phyloP scores from a whole-genome alignment of 2,113 vertebrate genomes.

The Pelmatolapia mariae region DNA sequence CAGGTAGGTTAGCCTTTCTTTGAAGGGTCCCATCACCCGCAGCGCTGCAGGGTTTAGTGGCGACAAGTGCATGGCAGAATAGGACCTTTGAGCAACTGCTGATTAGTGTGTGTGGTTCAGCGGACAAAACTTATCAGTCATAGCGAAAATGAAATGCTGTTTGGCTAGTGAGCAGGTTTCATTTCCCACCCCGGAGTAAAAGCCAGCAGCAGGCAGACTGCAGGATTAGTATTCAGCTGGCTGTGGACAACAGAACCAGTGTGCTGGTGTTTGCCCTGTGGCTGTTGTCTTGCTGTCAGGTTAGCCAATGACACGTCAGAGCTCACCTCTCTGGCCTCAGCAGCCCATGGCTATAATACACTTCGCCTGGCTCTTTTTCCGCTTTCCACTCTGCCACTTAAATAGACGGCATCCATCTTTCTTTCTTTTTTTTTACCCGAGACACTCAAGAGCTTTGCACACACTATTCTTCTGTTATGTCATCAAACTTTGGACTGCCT shows the following conservation, averaged over 20 bases:
- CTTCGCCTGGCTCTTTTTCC: neutral
- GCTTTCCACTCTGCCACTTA: neutral
- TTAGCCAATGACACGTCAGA: conserved; percentile 29
- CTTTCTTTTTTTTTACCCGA: neutral
- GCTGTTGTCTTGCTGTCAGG: conserved; percentile 53
- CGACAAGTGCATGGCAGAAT: neutral
- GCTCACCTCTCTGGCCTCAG: conserved; percentile 22
- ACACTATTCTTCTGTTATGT: too few species aligned
- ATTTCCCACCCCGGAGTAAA: conserved; percentile 4
- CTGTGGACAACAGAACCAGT: conserved; percentile 12
- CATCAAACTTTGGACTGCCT: neutral
- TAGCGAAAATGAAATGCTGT: conserved; percentile 1
- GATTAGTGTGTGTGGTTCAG: neutral
- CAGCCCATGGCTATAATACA: neutral
- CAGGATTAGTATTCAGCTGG: conserved; percentile 49
- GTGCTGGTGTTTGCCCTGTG: conserved; percentile 48
- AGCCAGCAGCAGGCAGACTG: conserved; percentile 5
- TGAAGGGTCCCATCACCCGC: neutral
- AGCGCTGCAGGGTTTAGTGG: neutral
- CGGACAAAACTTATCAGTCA: conserved; percentile 3
- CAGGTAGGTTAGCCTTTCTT: neutral
- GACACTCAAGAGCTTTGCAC: neutral
- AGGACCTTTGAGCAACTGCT: neutral
- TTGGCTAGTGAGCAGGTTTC: conserved; percentile 17
- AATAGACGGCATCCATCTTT: neutral